Base-by-base conservation (phyloP, 2,888 invertebrate genomes). In the Crossocerus cetratus region DNA sequence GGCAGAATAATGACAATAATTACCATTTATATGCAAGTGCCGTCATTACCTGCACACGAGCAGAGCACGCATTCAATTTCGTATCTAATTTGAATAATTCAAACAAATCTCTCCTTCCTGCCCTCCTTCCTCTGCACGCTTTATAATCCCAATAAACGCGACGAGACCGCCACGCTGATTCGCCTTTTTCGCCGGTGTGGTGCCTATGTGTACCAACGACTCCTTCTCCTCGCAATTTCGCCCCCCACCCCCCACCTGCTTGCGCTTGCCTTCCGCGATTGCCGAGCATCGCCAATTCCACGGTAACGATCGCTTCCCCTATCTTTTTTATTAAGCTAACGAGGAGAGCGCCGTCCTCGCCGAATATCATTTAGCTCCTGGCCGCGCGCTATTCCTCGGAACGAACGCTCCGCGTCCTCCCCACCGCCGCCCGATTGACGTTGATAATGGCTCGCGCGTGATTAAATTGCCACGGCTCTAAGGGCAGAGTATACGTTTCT, bases 21-120 rank as follows among this genome's bases (percentile, higher is more conserved):
- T 89, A 89, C 89, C 89, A 89, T 89, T 89, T 89, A 89, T 89
- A 89, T 88, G 88, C 89, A 89, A 89, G 89, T 89, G 89, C 88
- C 87, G 88, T 89, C 89, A 89, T 89, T 89, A 89, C 89, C 89
- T 89, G 89, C 89, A 89, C 89, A 89, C 89, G 89, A 89, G 87
- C 88, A 87, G 86, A 87, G 88, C 88, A 89, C 89, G 89, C 89
- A 89, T 89, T 89, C 89, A 89, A 89, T 89, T 89, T 89, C 86
- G 87, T 87, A 89, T 88, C 89, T 89, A 89, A 89, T 89, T 89
- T 89, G 87, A 89, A 89, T 89, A 89, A 89, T 89, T 89, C 88
- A 89, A 89, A 89, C 89, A 89, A 89, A 89, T 89, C 89, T 89
- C 88, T 89, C 88, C 86, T 89, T 89, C 89, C 89, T 89, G 89